These are phyloP conservation scores for Lucilia sericata DNA, from an alignment of 1,140 invertebrate species.

Conservation along the genomic window DNA sequence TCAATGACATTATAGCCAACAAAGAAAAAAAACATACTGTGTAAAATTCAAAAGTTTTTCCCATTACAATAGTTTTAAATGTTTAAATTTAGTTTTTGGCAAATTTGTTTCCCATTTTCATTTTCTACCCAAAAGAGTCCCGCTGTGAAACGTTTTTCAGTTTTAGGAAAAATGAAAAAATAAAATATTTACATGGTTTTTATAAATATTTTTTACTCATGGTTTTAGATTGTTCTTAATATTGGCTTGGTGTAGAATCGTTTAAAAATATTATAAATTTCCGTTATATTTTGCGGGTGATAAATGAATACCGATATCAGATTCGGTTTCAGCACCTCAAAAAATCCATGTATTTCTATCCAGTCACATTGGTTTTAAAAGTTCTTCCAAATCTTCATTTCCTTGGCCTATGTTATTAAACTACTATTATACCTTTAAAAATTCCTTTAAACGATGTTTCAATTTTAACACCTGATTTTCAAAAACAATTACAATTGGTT, in stretches of 20 bases:
- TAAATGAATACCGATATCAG: no score
- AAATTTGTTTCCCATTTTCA: not conserved
- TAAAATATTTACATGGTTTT: conserved; percentile 17
- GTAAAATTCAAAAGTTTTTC: conserved; percentile 1
- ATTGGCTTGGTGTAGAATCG: no score
- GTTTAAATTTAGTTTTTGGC: not conserved
- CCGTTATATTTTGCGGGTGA: no score
- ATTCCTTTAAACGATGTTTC: no score
- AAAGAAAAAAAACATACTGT: not conserved
- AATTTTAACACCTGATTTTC: conserved; percentile 15
- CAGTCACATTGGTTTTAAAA: no score
- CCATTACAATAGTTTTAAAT: conserved; percentile 7
- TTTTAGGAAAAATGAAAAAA: not conserved
- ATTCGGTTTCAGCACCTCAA: no score
- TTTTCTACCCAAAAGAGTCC: not conserved
- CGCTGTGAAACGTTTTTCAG: not conserved
- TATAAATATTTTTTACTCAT: not conserved
- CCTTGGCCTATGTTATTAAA: no score
- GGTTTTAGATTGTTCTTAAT: no score
- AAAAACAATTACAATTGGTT: conserved; percentile 36
- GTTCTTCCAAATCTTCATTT: no score
- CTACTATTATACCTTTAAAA: no score
- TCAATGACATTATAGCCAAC: conserved; percentile 9
- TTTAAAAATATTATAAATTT: no score
- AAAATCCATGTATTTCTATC: no score